These are phyloP conservation scores for Drosophila santomea DNA, from an alignment of 1,140 invertebrate species.

Conservation along the genomic window DNA sequence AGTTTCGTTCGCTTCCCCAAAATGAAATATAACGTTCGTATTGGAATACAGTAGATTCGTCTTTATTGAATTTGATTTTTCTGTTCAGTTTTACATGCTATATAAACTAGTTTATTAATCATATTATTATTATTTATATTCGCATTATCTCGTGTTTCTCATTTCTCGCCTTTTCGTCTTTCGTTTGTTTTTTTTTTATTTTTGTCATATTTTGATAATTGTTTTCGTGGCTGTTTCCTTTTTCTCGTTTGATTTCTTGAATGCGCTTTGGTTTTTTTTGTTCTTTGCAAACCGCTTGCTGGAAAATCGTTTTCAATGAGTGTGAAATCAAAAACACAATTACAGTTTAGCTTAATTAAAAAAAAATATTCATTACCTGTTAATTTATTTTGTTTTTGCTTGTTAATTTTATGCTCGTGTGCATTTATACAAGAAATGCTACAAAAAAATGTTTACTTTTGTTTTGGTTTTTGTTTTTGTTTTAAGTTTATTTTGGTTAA, in stretches of 20 bases:
- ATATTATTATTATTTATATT: conserved; percentile 75
- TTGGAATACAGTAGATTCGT: conserved; percentile 82
- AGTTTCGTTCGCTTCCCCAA: not conserved
- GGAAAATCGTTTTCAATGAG: conserved; percentile 12
- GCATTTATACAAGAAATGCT: conserved; percentile 55
- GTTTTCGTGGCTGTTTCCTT: conserved; percentile 13
- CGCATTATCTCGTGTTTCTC: conserved; percentile 31
- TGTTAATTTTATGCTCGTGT: conserved; percentile 31
- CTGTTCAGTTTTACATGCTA: conserved; percentile 81
- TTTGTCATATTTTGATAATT: conserved; percentile 26
- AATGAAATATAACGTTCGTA: conserved; percentile 9
- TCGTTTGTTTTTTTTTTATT: too few relatives aligned
- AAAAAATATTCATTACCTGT: conserved; percentile 40
- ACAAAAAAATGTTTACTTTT: conserved; percentile 36
- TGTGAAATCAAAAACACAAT: conserved; percentile 30
- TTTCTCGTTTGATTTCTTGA: conserved; percentile 30
- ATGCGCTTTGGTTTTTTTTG: not conserved
- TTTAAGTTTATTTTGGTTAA: conserved; percentile 19
- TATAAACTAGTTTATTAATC: conserved; percentile 73
- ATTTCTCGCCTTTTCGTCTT: not conserved
- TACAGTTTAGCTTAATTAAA: conserved; percentile 41
- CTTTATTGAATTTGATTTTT: conserved; percentile 83
- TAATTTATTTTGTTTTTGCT: conserved; percentile 23
- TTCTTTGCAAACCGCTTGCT: conserved; percentile 5
- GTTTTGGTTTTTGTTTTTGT: not conserved